Evolutionary conservation across 2,888 invertebrate genomes (phyloP), one percentile per base, ranked within the genome.

Genomic region (Melolontha melolontha): DNA sequence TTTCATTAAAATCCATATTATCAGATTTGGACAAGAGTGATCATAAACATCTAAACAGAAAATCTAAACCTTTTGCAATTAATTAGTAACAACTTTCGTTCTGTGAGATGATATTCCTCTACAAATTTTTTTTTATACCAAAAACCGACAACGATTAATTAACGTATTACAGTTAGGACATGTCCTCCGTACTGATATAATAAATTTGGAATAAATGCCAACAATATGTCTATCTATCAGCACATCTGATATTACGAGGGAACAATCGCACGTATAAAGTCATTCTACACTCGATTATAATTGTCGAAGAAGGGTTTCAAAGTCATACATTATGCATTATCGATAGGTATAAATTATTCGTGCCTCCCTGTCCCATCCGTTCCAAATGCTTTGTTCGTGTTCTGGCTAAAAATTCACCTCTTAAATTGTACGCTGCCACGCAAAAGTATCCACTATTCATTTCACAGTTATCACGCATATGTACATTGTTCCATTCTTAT

Each of bases 271-370:
- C 17, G 57, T 57, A 57, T 57, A 44, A 54, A 57, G 55, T 17
- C 59, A 17, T 47, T 47, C 47, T 17, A 34, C 47, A 62, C 59
- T 62, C 59, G 47, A 51, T 67, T 62, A 50, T 67, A 67, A 67
- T 67, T 67, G 66, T 42, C 59, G 52, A 47, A 49, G 47, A 55
- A 51, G 22, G 62, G 42, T 8, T 42, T 41, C 22, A 42, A 52
- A 29, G 22, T 68, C 68, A 57, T 68, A 49, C 64, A 68, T 68
- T 55, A 68, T 68, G 64, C 64, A 68, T 68, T 64, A 64, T 68
- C 68, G 68, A 64, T 68, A 50, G 64, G 55, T 68, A 64, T 64
- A 64, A 68, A 68, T 68, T 68, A 68, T 68, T 64, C 67, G 67
- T 64, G 54, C 54, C 50, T 39, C 41, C 39, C 64, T 52, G 62